Percentiles rank a stretch among this genome's conserved stretches.
Evolutionary conservation across 2,113 vertebrate genomes (phyloP).

Genomic region (Sceloporus tristichus): DNA sequence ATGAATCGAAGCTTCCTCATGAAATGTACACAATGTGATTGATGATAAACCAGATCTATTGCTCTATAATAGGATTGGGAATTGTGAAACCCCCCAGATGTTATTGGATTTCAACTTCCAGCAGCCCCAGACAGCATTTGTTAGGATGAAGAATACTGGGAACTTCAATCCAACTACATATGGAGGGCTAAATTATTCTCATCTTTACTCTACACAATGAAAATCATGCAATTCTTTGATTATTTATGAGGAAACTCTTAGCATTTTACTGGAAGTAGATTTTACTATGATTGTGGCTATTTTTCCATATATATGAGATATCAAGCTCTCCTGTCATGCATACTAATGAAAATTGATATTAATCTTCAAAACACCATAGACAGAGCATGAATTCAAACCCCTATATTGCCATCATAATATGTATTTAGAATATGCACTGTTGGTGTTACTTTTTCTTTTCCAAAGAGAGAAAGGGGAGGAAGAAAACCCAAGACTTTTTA

Average conservation of each 20-base stretch:
- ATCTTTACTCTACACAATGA: neutral
- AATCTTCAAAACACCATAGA: constrained; percentile 7
- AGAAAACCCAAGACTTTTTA: neutral
- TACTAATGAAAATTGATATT: neutral
- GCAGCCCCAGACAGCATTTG: too few species aligned
- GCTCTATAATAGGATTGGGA: neutral
- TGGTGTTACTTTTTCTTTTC: neutral
- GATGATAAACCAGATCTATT: neutral
- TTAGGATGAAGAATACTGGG: too few species aligned
- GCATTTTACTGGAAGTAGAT: constrained; percentile 30
- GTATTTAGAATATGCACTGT: constrained; percentile 9
- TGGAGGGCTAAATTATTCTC: neutral
- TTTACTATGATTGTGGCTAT: constrained; percentile 19
- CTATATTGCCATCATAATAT: neutral
- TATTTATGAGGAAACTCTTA: neutral
- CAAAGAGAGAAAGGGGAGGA: neutral
- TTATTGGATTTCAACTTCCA: too few species aligned
- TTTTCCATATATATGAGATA: constrained; percentile 34
- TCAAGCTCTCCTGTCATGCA: neutral
- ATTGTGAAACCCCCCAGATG: too few species aligned
- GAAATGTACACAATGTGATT: too few species aligned
- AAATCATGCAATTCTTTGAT: neutral
- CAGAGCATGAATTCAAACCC: constrained; percentile 9
- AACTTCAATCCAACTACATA: too few species aligned
- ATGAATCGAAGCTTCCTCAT: neutral